Evolutionary conservation across 2,797 vertebrate genomes (phyloP), one percentile per base, ranked within the genome.

Genomic region (Clarias fuscus): DNA sequence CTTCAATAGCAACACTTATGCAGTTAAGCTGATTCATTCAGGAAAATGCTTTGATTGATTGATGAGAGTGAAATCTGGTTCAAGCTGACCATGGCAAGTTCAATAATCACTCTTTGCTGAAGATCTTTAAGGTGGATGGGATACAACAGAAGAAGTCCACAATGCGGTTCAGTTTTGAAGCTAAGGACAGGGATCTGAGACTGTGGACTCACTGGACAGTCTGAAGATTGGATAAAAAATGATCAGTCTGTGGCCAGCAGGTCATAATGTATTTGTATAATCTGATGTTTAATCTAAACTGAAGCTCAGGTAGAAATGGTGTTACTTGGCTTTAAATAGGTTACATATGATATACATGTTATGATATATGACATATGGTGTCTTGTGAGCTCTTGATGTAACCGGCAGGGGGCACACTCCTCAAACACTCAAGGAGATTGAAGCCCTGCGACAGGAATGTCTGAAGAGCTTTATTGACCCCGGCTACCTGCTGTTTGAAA

Each of bases 401-500:
- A 89, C 68, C 92, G 93, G 93, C 92, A 90, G 93, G 91, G 91
- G 92, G 4, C 65, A 89, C 64, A 86, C 72, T 70, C 88, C 73
- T 86, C 85, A 56, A 86, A 85, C 84, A 83, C 85, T 33, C 30
- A 20, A 67, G 72, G 82, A 30, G 65, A 82, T 43, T 83, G 17
- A 11, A 84, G 84, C 22, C 59, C 24, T 78, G 61, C 40, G 82
- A 37, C 75, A 58, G 59, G 73, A 83, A 72, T 70, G 78, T 87
- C 79, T 61, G 62, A 93, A 91, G 91, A 91, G 91, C 92, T 92
- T 91, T 94, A 92, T 59, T 89, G 94, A 92, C 93, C 89, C 78
- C 22, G 85, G 88, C 92, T 93, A 94, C 94, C 94, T 95, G 94
- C 95, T 95, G 94, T 91, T 95, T 91, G 88, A 93, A 90, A 82